These are phyloP conservation scores for Melanogrammus aeglefinus DNA, from an alignment of 2,797 vertebrate genomes.

Conservation along the genomic window DNA sequence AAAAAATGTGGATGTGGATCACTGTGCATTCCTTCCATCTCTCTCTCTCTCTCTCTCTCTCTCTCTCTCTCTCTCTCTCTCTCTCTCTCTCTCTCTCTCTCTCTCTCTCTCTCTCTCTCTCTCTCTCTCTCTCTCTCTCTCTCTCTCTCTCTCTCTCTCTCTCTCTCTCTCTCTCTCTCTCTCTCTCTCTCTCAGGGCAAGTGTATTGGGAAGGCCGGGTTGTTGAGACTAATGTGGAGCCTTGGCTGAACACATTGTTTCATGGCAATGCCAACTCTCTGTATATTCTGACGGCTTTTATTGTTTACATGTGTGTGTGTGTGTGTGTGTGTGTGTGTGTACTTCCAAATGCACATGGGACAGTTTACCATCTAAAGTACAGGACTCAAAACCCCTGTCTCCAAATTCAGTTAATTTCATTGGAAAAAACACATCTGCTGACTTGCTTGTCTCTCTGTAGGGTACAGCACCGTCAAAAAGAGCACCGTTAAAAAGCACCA, in stretches of 20 bases:
- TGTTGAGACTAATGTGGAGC: conserved; percentile 21
- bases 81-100: conserved; percentile 1
- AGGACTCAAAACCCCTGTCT: too few relatives aligned
- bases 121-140: conserved; percentile 1
- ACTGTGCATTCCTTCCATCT: conserved; percentile 20
- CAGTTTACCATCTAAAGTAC: too few relatives aligned
- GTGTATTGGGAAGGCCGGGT: conserved; percentile 11
- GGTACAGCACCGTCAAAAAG: neutral
- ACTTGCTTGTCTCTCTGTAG: conserved; percentile 2
- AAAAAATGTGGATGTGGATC: conserved; percentile 44
- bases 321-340: too few relatives aligned
- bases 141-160: neutral
- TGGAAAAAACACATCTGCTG: neutral
- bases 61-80: conserved; percentile 2
- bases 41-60: neutral
- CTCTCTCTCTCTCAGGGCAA: conserved; percentile 12
- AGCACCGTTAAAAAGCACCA: conserved; percentile 17
- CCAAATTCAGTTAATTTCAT: too few relatives aligned
- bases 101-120: neutral
- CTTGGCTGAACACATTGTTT: too few relatives aligned
- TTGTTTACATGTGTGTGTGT: too few relatives aligned
- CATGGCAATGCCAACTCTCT: too few relatives aligned
- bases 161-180: conserved; percentile 2
- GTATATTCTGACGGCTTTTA: too few relatives aligned
- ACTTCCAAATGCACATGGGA: too few relatives aligned